Evolutionary conservation across 2,113 vertebrate genomes (phyloP).

Genomic region (Pteropus alecto): DNA sequence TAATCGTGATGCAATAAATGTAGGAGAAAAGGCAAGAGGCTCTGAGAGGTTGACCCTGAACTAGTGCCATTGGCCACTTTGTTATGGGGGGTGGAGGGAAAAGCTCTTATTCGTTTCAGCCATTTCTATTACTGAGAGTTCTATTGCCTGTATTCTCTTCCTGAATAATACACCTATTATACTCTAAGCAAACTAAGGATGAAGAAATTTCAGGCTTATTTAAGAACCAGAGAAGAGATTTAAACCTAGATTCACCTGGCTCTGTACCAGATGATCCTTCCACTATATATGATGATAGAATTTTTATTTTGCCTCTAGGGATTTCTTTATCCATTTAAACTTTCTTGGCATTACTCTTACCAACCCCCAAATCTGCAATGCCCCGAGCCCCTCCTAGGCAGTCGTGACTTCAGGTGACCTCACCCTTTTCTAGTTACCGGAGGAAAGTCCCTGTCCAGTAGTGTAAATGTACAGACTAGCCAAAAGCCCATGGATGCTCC

Average conservation of each 20-base stretch:
- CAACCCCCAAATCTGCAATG: background rate
- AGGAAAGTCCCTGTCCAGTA: background rate
- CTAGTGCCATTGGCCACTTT: too few species aligned
- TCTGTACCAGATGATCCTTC: background rate
- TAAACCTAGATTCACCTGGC: background rate
- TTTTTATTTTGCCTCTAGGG: background rate
- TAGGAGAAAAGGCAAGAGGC: background rate
- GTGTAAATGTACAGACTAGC: background rate
- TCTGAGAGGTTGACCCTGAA: background rate
- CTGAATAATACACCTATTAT: background rate
- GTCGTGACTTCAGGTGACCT: background rate
- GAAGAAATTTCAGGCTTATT: background rate
- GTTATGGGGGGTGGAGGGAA: too few species aligned
- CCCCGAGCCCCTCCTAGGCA: background rate
- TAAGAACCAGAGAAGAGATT: background rate
- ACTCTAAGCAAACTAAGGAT: background rate
- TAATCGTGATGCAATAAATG: background rate
- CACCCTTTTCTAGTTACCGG: background rate
- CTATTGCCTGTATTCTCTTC: background rate
- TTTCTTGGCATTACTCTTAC: background rate
- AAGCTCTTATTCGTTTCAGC: background rate
- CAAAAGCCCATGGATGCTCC: background rate
- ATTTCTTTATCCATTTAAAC: background rate
- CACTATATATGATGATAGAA: background rate
- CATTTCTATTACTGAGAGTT: background rate